Conservation (phyloP, 2,888 invertebrate genomes). For the Pollenia angustigena region DNA sequence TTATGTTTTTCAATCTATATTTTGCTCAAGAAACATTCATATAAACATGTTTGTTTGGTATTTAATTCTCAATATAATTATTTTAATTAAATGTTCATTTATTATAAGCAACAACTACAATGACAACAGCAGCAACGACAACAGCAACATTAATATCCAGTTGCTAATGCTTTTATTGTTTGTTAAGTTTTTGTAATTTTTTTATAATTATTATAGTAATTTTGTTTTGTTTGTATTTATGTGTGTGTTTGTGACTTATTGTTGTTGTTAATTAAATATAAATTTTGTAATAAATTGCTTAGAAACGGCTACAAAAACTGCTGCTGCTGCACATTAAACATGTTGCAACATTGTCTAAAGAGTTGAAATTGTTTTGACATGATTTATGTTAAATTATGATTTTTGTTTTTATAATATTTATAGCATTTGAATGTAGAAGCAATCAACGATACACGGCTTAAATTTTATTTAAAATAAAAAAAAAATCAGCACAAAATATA, state of each 20-base stretch:
- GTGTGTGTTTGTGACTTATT: background rate
- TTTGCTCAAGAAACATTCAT: background rate
- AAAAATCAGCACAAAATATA: background rate
- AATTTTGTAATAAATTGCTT: constrained; percentile 60
- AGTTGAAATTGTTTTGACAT: constrained; percentile 67
- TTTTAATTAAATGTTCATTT: constrained; percentile 72
- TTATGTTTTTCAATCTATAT: constrained; percentile 22
- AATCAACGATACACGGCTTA: background rate
- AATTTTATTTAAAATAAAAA: background rate
- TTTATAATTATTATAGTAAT: constrained; percentile 8
- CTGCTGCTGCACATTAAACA: constrained; percentile 4
- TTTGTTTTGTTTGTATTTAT: background rate
- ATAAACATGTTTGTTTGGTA: constrained; percentile 41
- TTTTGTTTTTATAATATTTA: constrained; percentile 8
- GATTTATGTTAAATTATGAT: constrained; percentile 65
- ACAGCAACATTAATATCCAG: constrained; percentile 7
- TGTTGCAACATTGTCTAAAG: constrained; percentile 52
- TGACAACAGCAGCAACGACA: background rate
- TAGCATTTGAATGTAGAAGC: background rate
- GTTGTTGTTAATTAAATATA: constrained; percentile 59
- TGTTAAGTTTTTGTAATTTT: constrained; percentile 32
- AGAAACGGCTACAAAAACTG: background rate
- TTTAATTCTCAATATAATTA: constrained; percentile 61
- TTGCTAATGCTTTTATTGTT: constrained; percentile 30
- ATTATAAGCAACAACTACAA: constrained; percentile 28